Conservation (phyloP, 1,140 invertebrate genomes). For the Psilanteris sp. region DNA sequence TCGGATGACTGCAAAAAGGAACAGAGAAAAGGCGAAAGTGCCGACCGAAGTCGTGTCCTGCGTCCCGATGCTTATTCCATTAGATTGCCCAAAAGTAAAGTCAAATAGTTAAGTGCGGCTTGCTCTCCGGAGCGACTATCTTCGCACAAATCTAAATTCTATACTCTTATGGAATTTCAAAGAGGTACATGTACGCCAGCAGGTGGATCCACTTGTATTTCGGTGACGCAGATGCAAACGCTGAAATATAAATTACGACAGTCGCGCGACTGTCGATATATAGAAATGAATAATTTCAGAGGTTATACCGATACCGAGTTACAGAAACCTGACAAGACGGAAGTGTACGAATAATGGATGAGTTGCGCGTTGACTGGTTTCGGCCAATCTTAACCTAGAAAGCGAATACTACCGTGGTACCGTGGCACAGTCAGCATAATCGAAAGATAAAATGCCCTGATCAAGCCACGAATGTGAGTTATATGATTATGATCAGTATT, state of each 20-base stretch:
- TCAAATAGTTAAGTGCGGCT: conserved; percentile 54
- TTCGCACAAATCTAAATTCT: conserved; percentile 8
- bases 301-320: conserved; percentile 27
- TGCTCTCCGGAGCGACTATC: conserved; percentile 19
- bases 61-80: conserved; percentile 43
- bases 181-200: neutral
- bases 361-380: conserved; percentile 37
- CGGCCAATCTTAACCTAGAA: conserved; percentile 29
- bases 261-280: conserved; percentile 20
- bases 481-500: too few species aligned
- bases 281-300: conserved; percentile 54
- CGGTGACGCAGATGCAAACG: conserved; percentile 24
- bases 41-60: conserved; percentile 29
- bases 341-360: conserved; percentile 41
- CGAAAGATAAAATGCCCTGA: too few species aligned
- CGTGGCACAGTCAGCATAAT: too few species aligned
- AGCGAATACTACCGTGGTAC: too few species aligned
- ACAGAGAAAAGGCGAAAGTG: conserved; percentile 25
- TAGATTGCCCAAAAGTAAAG: conserved; percentile 20
- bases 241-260: conserved; percentile 54
- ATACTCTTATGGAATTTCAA: conserved; percentile 36
- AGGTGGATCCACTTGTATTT: conserved; percentile 2
- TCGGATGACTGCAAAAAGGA: conserved; percentile 21
- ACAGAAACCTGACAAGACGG: conserved; percentile 43
- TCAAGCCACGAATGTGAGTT: too few species aligned